phyloP scores from a whole-genome alignment of 2,113 vertebrate genomes.

The Odontophorus gujanensis region DNA sequence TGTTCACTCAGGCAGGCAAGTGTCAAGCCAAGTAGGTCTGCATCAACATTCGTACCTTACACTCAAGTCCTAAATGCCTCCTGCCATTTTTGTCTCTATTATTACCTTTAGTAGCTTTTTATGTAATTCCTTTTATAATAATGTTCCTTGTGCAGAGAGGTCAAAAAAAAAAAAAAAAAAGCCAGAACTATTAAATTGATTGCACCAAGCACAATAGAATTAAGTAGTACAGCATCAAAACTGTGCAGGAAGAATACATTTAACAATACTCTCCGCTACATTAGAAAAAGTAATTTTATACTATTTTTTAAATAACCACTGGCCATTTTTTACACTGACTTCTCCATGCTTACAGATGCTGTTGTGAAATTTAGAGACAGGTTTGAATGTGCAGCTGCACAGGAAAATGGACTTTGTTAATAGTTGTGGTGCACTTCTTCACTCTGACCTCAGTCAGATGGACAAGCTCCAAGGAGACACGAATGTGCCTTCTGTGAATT shows the following conservation, averaged over 20 bases:
- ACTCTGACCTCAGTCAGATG: not conserved
- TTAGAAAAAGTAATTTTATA: not conserved
- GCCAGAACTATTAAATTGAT: not conserved
- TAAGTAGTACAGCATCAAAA: not conserved
- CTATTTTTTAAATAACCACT: constrained; percentile 10
- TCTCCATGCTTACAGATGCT: not conserved
- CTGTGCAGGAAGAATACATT: not conserved
- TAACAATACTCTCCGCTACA: not conserved
- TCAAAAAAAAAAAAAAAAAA: constrained; percentile 5
- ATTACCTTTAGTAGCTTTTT: not conserved
- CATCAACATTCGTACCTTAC: not conserved
- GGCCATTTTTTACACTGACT: not conserved
- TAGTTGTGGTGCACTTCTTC: not conserved
- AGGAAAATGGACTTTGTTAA: not conserved
- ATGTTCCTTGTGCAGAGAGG: not conserved
- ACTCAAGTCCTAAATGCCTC: not conserved
- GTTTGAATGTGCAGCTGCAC: not conserved
- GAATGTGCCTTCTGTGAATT: not conserved
- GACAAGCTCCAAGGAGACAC: not conserved
- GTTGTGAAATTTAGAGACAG: not conserved
- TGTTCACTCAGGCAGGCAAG: not conserved
- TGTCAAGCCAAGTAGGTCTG: not conserved
- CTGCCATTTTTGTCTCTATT: not conserved
- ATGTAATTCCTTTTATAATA: not conserved
- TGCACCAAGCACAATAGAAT: constrained; percentile 13